A percentile compares a stretch with the other conserved stretches of the same genome.
Evolutionary conservation across 2,888 invertebrate species (phyloP).

Genomic region (Volucella bombylans): DNA sequence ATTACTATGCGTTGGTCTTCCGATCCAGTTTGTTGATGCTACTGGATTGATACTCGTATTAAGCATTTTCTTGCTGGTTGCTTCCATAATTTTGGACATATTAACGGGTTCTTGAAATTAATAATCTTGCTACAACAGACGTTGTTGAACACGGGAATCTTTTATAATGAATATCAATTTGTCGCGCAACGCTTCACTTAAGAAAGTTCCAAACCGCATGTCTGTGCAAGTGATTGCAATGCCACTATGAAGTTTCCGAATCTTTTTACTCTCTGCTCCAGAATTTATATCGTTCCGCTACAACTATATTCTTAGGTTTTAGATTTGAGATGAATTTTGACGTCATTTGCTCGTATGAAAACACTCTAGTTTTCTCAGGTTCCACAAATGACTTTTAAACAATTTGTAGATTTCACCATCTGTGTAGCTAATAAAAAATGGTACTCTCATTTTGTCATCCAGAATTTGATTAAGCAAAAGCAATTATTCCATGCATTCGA

Average conservation of each 20-base stretch:
- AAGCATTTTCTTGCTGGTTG: too few species aligned
- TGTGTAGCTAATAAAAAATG: too few species aligned
- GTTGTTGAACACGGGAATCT: conserved; percentile 10
- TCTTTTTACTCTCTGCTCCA: background rate
- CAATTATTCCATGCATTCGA: too few species aligned
- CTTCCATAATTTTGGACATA: background rate
- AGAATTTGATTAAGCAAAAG: too few species aligned
- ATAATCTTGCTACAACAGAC: background rate
- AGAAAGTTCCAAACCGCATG: too few species aligned
- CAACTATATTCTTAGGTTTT: conserved; percentile 1
- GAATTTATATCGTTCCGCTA: background rate
- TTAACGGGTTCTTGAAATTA: background rate
- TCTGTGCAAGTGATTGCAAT: too few species aligned
- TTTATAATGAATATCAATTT: background rate
- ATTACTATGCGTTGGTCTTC: background rate
- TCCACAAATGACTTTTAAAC: background rate
- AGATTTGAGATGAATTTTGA: background rate
- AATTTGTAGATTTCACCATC: too few species aligned
- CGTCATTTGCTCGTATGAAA: background rate
- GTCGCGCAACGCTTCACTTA: background rate
- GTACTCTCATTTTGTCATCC: too few species aligned
- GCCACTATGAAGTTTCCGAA: background rate
- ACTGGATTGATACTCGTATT: too few species aligned
- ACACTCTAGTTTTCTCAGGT: background rate
- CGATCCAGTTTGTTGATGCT: background rate